Conservation (phyloP, 2,113 vertebrate species). For the Hippocampus mohnikei region DNA sequence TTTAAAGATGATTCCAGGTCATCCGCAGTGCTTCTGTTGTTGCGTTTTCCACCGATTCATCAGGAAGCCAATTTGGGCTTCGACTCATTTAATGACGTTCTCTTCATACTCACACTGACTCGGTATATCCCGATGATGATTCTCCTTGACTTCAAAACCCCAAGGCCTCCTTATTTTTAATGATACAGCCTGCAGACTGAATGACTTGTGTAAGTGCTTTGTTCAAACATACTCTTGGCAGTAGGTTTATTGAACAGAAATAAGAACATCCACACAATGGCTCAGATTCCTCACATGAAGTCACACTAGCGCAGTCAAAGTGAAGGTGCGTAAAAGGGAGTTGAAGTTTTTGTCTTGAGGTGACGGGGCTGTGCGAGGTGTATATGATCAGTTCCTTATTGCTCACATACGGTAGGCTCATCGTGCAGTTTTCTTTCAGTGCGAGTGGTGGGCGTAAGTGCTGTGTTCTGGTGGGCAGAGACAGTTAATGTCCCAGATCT, state of each 20-base stretch:
- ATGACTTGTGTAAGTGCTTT: slow-evolving; percentile 28
- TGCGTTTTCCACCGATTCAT: background rate
- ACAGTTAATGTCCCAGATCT: slow-evolving; percentile 72
- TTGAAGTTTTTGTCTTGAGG: slow-evolving; percentile 41
- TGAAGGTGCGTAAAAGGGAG: slow-evolving; percentile 18
- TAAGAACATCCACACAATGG: slow-evolving; percentile 16
- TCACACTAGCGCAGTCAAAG: slow-evolving; percentile 11
- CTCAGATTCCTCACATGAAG: background rate
- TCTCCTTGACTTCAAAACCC: slow-evolving; percentile 34
- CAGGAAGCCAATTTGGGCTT: background rate
- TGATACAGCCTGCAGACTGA: slow-evolving; percentile 26
- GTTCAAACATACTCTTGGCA: slow-evolving; percentile 40
- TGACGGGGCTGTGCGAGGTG: slow-evolving; percentile 44
- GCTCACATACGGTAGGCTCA: slow-evolving; percentile 40
- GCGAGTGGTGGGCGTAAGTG: slow-evolving; percentile 64
- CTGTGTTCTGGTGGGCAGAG: slow-evolving; percentile 73
- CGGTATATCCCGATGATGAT: slow-evolving; percentile 36
- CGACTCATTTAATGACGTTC: slow-evolving; percentile 23
- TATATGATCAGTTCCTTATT: slow-evolving; percentile 39
- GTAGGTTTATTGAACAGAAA: slow-evolving; percentile 21
- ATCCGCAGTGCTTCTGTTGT: slow-evolving; percentile 1
- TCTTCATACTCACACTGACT: background rate
- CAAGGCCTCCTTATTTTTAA: slow-evolving; percentile 41
- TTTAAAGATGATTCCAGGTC: slow-evolving; percentile 31
- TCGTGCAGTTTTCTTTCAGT: slow-evolving; percentile 50